Evolutionary conservation across 2,888 invertebrate species (phyloP).

Genomic region (Tridacna crocea): DNA sequence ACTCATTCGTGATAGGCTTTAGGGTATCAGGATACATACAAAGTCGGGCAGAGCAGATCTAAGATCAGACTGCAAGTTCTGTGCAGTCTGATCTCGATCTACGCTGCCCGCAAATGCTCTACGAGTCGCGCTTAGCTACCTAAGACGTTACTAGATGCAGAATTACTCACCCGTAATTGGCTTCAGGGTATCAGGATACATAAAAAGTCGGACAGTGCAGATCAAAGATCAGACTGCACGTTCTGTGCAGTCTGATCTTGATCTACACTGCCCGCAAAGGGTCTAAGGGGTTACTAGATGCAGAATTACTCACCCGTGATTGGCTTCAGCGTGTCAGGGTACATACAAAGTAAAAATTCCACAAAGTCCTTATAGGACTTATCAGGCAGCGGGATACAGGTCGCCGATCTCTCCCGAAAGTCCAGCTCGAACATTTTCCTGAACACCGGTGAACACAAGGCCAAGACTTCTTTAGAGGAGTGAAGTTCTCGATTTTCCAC

Average conservation of each 20-base stretch:
- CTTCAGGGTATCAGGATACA: not conserved
- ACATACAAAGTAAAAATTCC: conserved; percentile 64
- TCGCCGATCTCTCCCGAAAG: conserved; percentile 61
- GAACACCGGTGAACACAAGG: conserved; percentile 66
- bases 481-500: conserved; percentile 60
- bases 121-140: no score
- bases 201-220: no score
- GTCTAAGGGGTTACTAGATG: not conserved
- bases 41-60: no score
- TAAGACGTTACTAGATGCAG: not conserved
- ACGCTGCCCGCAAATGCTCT: no score
- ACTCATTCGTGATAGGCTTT: no score
- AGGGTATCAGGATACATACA: no score
- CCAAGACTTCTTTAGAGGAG: conserved; percentile 57
- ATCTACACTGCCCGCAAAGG: no score
- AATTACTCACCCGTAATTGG: not conserved
- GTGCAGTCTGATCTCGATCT: no score
- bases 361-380: conserved; percentile 61
- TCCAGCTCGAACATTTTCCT: conserved; percentile 64
- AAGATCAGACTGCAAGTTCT: no score
- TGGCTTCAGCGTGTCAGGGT: conserved; percentile 61
- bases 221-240: no score
- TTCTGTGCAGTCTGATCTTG: no score
- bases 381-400: conserved; percentile 61
- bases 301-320: conserved; percentile 37